A percentile compares a stretch with the other conserved stretches of the same genome.
These are phyloP conservation scores for Acrobeloides nanus DNA, from an alignment of 2,888 invertebrate genomes.

Conservation along the genomic window DNA sequence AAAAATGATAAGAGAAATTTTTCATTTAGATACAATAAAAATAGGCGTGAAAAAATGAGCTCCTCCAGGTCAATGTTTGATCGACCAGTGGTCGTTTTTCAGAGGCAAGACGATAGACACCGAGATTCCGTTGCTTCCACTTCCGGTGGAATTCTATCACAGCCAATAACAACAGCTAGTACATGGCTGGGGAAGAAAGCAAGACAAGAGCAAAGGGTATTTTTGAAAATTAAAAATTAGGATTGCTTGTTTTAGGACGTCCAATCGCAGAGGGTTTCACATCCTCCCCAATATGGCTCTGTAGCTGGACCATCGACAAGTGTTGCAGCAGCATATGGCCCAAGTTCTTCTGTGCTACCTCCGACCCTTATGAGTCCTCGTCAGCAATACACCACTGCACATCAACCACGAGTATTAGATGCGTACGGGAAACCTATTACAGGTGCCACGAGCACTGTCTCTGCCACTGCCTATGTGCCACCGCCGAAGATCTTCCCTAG, in stretches of 20 bases:
- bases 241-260: too few species aligned
- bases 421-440: constrained; percentile 27
- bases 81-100: constrained; percentile 50
- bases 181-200: constrained; percentile 52
- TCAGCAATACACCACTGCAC: constrained; percentile 24
- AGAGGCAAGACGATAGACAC: constrained; percentile 28
- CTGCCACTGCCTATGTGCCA: constrained; percentile 43
- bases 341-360: too few species aligned
- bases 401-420: constrained; percentile 27
- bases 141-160: constrained; percentile 28
- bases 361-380: constrained; percentile 4
- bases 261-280: too few species aligned
- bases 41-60: constrained; percentile 21
- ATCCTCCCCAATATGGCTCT: constrained; percentile 3
- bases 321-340: too few species aligned
- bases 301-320: constrained; percentile 7
- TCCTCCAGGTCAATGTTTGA: constrained; percentile 15
- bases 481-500: constrained; percentile 34
- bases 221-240: too few species aligned
- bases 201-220: constrained; percentile 46
- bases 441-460: constrained; percentile 45
- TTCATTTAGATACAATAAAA: constrained; percentile 26
- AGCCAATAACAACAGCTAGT: constrained; percentile 48
- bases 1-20: neutral
- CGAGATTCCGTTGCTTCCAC: too few species aligned